Base-by-base conservation (phyloP, 2,797 vertebrate genomes). In the Pseudopleuronectes americanus region DNA sequence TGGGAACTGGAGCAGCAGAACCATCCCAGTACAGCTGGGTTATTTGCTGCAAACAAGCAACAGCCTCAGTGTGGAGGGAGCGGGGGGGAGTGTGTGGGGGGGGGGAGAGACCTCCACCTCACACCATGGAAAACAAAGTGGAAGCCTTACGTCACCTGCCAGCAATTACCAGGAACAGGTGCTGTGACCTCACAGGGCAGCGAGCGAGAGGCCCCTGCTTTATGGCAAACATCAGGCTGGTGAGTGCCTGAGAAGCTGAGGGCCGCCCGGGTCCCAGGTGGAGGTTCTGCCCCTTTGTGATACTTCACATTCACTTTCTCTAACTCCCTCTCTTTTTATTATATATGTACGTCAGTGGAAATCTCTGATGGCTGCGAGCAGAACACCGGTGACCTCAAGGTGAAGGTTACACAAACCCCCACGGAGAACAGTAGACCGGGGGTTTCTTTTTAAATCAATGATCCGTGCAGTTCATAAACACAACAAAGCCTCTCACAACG, bases 121-220 rank as follows among this genome's bases (percentile, higher is more conserved):
- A 74, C 76, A 59, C 59, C 53, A 71, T 85, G 88, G 87, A 87
- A 88, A 89, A 87, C 82, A 84, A 17, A 87, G 78, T 43, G 62
- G 68, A 74, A 56, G 73, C 54, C 76, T 83, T 57, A 78, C 74
- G 62, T 87, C 85, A 87, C 85, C 87, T 86, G 85, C 69, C 81
- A 76, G 78, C 80, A 74, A 77, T 87, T 84, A 87, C 83, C 57
- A 24, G 45, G 66, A 89, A 89, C 90, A 91, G 90, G 87, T 89
- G 89, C 83, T 84, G 84, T 90, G 89, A 91, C 87, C 90, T 89
- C 88, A 88, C 74, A 69, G 87, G 84, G 83, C 77, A 75, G 80
- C 6, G n/a, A 64, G 81, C 1, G 17, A 64, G 85, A 56, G 74
- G 10, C 80, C 68, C 65, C 17, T n/a, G 38, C 55, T 85, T 84